Evolutionary conservation across 2,797 vertebrate genomes (phyloP).

Genomic region (Picus viridis): DNA sequence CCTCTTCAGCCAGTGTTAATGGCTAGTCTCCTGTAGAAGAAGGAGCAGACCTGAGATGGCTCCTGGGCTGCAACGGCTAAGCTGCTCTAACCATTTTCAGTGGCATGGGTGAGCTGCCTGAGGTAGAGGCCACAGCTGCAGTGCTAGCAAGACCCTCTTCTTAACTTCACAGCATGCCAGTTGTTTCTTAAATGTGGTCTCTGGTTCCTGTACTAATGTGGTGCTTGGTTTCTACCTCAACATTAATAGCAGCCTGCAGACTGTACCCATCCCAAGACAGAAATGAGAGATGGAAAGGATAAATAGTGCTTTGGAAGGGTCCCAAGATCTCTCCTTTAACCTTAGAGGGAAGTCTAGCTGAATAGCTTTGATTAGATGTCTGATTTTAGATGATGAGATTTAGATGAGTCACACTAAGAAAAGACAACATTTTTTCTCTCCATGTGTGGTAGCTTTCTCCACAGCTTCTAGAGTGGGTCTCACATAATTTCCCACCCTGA

Average conservation of each 20-base stretch:
- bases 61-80: accelerated
- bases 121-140: too few species aligned
- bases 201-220: background rate
- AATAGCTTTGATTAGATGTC: background rate
- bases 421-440: background rate
- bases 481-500: background rate
- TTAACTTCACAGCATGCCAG: background rate
- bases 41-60: background rate
- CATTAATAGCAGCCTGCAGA: background rate
- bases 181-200: background rate
- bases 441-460: background rate
- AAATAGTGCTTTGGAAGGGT: background rate
- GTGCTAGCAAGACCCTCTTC: background rate
- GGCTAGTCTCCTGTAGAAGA: background rate
- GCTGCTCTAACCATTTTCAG: accelerated
- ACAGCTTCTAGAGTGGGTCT: background rate
- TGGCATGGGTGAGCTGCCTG: background rate
- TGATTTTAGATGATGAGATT: background rate
- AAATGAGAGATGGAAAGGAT: background rate
- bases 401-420: background rate
- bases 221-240: background rate
- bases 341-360: background rate
- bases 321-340: background rate
- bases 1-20: background rate
- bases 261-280: background rate